phyloP scores from a whole-genome alignment of 2,888 invertebrate species.

The Mythimna ferrago region DNA sequence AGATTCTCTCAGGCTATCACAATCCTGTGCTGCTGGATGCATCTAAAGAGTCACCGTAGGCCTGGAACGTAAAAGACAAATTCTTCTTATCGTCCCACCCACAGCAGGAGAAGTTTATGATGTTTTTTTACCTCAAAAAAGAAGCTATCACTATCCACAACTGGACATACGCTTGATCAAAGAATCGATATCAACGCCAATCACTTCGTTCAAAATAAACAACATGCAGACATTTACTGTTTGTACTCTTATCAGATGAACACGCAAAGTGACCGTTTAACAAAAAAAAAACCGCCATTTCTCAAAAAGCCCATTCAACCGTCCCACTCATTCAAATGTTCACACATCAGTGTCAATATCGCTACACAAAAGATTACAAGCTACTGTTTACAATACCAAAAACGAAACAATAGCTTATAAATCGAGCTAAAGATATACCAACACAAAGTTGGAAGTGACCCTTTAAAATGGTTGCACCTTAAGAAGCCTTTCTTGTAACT shows the following conservation, averaged over 20 bases:
- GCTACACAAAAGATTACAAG: conserved; percentile 34
- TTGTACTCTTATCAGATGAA: neutral
- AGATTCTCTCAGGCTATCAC: too few relatives aligned
- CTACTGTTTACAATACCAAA: conserved; percentile 48
- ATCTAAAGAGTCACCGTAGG: too few relatives aligned
- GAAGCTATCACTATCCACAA: neutral
- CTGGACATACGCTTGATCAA: neutral
- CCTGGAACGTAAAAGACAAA: too few relatives aligned
- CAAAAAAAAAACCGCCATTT: conserved; percentile 6
- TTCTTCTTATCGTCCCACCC: too few relatives aligned
- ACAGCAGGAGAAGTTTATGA: too few relatives aligned
- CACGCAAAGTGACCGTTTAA: neutral
- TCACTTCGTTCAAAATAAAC: neutral
- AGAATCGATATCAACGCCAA: neutral
- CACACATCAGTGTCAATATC: conserved; percentile 48
- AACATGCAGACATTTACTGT: neutral
- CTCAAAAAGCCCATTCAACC: conserved; percentile 17
- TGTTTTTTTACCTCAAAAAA: too few relatives aligned
- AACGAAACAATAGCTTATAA: conserved; percentile 40
- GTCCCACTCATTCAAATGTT: conserved; percentile 33
- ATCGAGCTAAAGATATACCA: conserved; percentile 42
- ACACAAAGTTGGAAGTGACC: conserved; percentile 61
- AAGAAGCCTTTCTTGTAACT: conserved; percentile 77
- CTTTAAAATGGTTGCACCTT: conserved; percentile 64
- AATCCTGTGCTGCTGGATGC: too few relatives aligned